A percentile compares a stretch with the other conserved stretches of the same genome.
Evolutionary conservation across 2,888 invertebrate genomes (phyloP).

Genomic region (Erebia aethiops): DNA sequence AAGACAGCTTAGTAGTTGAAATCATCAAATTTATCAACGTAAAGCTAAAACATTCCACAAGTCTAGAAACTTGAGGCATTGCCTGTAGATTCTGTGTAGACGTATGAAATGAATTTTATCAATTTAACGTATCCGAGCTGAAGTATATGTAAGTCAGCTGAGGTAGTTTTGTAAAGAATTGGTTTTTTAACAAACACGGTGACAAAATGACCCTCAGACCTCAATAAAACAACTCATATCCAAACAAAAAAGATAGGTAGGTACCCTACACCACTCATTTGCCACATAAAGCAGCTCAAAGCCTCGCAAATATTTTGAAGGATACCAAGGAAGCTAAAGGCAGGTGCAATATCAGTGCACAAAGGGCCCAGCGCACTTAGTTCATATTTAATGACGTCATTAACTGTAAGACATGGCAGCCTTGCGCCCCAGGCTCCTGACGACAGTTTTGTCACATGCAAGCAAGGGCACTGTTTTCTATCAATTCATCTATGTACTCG

Average conservation of each 20-base stretch:
- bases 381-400: constrained; percentile 82
- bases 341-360: constrained; percentile 46
- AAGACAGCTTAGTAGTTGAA: too few species aligned
- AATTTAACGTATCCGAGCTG: too few species aligned
- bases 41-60: too few species aligned
- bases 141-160: too few species aligned
- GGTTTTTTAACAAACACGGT: neutral
- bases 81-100: too few species aligned
- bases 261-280: constrained; percentile 11
- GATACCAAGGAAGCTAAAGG: constrained; percentile 30
- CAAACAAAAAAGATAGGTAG: constrained; percentile 11
- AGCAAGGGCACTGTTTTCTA: constrained; percentile 34
- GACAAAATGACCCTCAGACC: neutral
- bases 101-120: too few species aligned
- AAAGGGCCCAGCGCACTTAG: constrained; percentile 49
- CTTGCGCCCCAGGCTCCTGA: constrained; percentile 54
- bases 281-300: constrained; percentile 25
- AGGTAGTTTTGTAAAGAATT: neutral
- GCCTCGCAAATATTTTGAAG: constrained; percentile 34
- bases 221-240: neutral
- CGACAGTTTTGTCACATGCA: constrained; percentile 51
- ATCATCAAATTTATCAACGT: too few species aligned
- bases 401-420: constrained; percentile 68
- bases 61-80: too few species aligned
- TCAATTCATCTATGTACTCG: neutral